These are phyloP conservation scores for Poeciliopsis infans DNA, from an alignment of 2,797 vertebrate species.

Conservation along the genomic window DNA sequence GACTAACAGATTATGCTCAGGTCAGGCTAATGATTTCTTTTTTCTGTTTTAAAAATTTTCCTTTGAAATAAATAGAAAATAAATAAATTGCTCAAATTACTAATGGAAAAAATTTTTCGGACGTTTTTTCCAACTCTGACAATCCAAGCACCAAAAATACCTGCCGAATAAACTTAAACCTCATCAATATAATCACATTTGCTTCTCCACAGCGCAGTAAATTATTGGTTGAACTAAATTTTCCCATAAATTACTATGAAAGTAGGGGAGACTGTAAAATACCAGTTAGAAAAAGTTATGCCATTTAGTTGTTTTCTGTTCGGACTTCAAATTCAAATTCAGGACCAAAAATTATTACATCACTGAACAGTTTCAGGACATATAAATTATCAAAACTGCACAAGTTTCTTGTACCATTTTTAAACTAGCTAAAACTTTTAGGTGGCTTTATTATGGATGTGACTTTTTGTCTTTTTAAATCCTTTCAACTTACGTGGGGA, in stretches of 20 bases:
- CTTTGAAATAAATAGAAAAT: background rate
- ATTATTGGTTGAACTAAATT: background rate
- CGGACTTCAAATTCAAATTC: no score
- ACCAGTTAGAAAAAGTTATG: no score
- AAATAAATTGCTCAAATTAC: background rate
- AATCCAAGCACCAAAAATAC: background rate
- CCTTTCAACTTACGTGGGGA: no score
- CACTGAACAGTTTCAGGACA: no score
- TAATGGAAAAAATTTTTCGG: background rate
- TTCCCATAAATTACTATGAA: background rate
- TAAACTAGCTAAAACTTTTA: no score
- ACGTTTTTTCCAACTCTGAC: background rate
- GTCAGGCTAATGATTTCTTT: conserved; percentile 26
- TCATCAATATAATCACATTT: background rate
- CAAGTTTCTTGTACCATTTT: no score
- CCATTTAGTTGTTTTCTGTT: no score
- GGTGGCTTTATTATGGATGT: no score
- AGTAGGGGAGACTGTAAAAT: no score
- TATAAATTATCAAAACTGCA: no score
- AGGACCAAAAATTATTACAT: no score
- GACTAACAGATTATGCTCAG: conserved; percentile 19
- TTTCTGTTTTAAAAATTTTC: background rate
- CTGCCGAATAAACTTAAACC: background rate
- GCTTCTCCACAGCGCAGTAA: background rate
- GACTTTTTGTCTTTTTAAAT: no score